phyloP scores from a whole-genome alignment of 2,888 invertebrate species.

The Andrena minutula region DNA sequence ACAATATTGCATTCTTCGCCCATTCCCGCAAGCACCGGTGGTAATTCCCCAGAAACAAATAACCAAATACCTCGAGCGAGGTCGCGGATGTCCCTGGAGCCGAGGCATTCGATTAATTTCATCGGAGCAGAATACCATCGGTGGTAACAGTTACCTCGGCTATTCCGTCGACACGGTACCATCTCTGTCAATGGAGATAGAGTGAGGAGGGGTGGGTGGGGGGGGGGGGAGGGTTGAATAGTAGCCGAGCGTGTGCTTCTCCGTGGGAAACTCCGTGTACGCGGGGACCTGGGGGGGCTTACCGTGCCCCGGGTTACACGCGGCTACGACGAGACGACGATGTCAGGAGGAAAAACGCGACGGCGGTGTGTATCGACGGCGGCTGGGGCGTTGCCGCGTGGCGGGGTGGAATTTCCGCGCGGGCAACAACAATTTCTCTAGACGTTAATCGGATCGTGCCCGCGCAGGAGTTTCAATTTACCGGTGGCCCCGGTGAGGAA shows the following conservation, averaged over 20 bases:
- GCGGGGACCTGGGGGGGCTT: neutral
- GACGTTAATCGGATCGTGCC: conserved; percentile 47
- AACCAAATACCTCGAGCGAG: neutral
- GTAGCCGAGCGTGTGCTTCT: conserved; percentile 32
- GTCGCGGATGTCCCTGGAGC: conserved; percentile 18
- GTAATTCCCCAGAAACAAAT: neutral
- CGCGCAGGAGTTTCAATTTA: conserved; percentile 63
- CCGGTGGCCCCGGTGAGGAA: conserved; percentile 55
- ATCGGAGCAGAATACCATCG: conserved; percentile 20
- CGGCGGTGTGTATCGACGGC: conserved; percentile 14
- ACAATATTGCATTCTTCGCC: conserved; percentile 5
- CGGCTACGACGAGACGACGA: conserved; percentile 7
- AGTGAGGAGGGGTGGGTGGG: too few relatives aligned
- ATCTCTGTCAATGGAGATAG: conserved; percentile 33
- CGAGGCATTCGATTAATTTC: conserved; percentile 47
- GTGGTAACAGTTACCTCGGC: conserved; percentile 32
- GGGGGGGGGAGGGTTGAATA: conserved; percentile 15
- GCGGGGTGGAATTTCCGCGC: neutral
- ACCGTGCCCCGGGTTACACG: neutral
- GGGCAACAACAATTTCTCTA: conserved; percentile 21
- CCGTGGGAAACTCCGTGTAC: conserved; percentile 42
- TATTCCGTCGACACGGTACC: conserved; percentile 25
- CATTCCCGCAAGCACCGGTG: too few relatives aligned
- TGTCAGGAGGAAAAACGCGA: conserved; percentile 33
- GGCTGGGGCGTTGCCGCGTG: neutral